phyloP scores from a whole-genome alignment of 2,797 vertebrate species.

The Austrolebias charrua region DNA sequence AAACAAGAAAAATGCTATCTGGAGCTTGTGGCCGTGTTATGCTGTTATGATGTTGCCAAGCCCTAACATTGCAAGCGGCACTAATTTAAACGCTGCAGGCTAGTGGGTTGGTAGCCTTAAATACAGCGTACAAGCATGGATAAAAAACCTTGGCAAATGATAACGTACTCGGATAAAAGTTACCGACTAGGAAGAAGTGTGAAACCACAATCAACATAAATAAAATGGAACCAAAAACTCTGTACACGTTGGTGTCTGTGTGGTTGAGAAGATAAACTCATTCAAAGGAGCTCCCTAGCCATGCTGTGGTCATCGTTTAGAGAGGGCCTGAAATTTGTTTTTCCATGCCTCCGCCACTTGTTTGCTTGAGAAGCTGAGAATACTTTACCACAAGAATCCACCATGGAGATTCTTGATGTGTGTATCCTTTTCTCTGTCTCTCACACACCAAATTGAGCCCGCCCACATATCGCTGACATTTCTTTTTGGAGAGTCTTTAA shows the following conservation, averaged over 20 bases:
- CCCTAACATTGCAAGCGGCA: slow-evolving; percentile 40
- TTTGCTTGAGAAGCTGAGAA: slow-evolving; percentile 61
- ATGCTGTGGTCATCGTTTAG: slow-evolving; percentile 59
- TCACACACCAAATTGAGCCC: slow-evolving; percentile 38
- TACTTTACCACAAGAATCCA: slow-evolving; percentile 62
- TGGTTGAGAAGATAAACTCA: slow-evolving; percentile 32
- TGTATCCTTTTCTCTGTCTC: slow-evolving; percentile 14
- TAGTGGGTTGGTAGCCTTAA: slow-evolving; percentile 47
- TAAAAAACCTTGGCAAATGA: slow-evolving; percentile 32
- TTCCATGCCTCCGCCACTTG: slow-evolving; percentile 65
- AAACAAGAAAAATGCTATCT: slow-evolving; percentile 43
- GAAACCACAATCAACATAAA: slow-evolving; percentile 53
- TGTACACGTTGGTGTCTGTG: slow-evolving; percentile 28
- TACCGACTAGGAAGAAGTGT: slow-evolving; percentile 39
- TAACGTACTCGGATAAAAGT: slow-evolving; percentile 42
- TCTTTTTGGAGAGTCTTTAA: slow-evolving; percentile 59
- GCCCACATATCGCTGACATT: slow-evolving; percentile 62
- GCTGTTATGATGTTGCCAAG: slow-evolving; percentile 46
- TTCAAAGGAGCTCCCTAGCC: slow-evolving; percentile 37
- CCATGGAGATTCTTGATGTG: slow-evolving; percentile 52
- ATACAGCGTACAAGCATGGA: slow-evolving; percentile 48
- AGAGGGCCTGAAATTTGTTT: slow-evolving; percentile 70
- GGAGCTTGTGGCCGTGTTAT: slow-evolving; percentile 46
- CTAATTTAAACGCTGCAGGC: slow-evolving; percentile 47
- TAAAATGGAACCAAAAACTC: slow-evolving; percentile 37